A percentile compares a stretch with the other conserved stretches of the same genome.
phyloP scores from a whole-genome alignment of 30 jellyfish, hydroid and myxozoan genomes.

The Turritopsis rubra region DNA sequence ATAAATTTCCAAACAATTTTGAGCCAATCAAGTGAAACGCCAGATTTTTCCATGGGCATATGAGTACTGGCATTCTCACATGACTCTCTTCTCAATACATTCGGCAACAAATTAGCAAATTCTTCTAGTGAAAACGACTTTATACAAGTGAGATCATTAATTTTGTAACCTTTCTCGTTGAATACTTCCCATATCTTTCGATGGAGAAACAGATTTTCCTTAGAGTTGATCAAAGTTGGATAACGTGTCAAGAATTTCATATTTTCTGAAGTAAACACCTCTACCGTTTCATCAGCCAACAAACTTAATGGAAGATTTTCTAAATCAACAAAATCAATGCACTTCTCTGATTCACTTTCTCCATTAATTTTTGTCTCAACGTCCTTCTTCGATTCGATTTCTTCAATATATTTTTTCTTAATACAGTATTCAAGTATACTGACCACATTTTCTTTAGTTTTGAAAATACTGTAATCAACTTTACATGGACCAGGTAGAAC shows the following conservation, averaged over 20 bases:
- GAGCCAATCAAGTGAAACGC: neutral
- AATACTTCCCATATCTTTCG: neutral
- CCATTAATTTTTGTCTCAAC: neutral
- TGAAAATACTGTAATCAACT: slow-evolving; percentile 21
- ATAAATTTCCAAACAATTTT: neutral
- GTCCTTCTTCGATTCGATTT: neutral
- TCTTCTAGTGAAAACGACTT: neutral
- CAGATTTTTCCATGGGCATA: neutral
- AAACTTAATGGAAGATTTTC: slow-evolving; percentile 56
- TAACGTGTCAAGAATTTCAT: slow-evolving; percentile 36
- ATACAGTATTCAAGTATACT: slow-evolving; percentile 41
- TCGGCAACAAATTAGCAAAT: slow-evolving; percentile 8
- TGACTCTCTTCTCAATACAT: slow-evolving; percentile 3
- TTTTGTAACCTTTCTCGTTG: neutral
- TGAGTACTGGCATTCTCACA: neutral
- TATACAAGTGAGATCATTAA: neutral
- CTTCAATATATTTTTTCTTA: neutral
- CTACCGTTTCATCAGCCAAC: slow-evolving; percentile 41
- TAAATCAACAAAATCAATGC: neutral
- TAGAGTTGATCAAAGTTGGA: slow-evolving; percentile 21
- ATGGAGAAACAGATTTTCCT: slow-evolving; percentile 14
- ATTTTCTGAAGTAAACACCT: slow-evolving; percentile 21
- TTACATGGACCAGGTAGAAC: slow-evolving; percentile 24
- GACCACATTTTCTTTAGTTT: slow-evolving; percentile 27
- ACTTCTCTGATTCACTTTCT: neutral